phyloP scores from a whole-genome alignment of 2,113 vertebrate species.

The Malurus elegans region DNA sequence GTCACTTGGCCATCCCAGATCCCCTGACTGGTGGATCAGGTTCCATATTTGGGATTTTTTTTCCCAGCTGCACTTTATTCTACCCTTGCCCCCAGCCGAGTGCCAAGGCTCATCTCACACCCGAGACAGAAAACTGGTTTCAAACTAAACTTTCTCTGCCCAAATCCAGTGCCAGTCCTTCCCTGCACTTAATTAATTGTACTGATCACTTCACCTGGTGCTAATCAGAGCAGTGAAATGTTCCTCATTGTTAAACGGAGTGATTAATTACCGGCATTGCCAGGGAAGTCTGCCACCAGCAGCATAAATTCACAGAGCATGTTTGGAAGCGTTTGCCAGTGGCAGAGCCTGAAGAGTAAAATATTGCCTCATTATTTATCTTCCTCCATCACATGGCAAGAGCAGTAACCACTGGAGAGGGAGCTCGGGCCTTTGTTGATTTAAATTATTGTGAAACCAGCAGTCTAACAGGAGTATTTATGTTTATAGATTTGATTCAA shows the following conservation, averaged over 20 bases:
- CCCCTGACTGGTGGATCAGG: not conserved
- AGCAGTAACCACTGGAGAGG: not conserved
- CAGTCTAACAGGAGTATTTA: not conserved
- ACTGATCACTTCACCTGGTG: constrained; percentile 49
- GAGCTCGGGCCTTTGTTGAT: not conserved
- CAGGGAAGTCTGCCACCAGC: constrained; percentile 36
- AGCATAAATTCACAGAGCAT: constrained; percentile 19
- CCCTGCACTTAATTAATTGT: not conserved
- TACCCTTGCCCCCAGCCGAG: rapidly evolving
- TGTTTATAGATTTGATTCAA: not conserved
- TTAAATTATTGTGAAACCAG: not conserved
- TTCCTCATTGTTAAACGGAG: constrained; percentile 26
- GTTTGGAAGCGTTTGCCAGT: constrained; percentile 20
- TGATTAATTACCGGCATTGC: constrained; percentile 53
- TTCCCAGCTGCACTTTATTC: not conserved
- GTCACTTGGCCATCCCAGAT: not conserved
- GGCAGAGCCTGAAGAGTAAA: constrained; percentile 44
- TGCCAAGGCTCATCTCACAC: not conserved
- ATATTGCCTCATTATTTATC: constrained; percentile 34
- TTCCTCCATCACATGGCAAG: not conserved
- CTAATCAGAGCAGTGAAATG: constrained; percentile 42
- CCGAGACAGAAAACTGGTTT: not conserved
- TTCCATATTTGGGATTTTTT: not conserved
- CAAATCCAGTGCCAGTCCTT: not conserved
- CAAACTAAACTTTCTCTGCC: not conserved